These are phyloP conservation scores for Clunio marinus DNA, from an alignment of 2,888 invertebrate species.

Conservation along the genomic window DNA sequence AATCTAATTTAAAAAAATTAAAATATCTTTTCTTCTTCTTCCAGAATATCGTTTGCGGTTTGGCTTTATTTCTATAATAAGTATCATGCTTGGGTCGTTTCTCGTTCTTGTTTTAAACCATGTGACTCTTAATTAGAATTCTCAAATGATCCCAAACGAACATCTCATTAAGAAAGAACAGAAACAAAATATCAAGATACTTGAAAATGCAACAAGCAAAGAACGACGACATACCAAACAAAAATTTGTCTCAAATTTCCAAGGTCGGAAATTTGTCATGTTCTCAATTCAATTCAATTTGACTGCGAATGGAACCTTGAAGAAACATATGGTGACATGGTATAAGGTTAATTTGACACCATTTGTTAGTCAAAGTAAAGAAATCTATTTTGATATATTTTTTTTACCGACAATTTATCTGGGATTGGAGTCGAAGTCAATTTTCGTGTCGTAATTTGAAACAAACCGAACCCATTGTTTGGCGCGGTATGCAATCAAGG, in stretches of 20 bases:
- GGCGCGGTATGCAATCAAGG: slow-evolving; percentile 21
- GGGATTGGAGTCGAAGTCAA: neutral
- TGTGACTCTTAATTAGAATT: neutral
- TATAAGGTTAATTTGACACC: slow-evolving; percentile 37
- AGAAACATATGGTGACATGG: slow-evolving; percentile 35
- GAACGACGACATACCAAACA: neutral
- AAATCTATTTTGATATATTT: no score
- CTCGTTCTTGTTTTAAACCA: slow-evolving; percentile 9
- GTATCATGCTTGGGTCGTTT: neutral
- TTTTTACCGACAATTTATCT: neutral
- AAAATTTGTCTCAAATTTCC: slow-evolving; percentile 30
- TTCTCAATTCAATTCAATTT: neutral
- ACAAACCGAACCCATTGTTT: slow-evolving; percentile 27
- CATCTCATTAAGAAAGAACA: slow-evolving; percentile 4
- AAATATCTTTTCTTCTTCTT: slow-evolving; percentile 1
- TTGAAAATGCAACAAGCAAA: neutral
- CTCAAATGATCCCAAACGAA: slow-evolving; percentile 9
- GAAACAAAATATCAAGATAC: neutral
- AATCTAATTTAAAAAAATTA: neutral
- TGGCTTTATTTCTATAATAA: neutral
- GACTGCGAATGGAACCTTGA: no score
- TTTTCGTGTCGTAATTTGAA: slow-evolving; percentile 7
- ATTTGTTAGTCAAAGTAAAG: slow-evolving; percentile 21
- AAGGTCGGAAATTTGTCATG: slow-evolving; percentile 33
- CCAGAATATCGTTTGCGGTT: slow-evolving; percentile 6